Conservation (phyloP, 2,113 vertebrate species). For the Actenoides lindsayi region DNA sequence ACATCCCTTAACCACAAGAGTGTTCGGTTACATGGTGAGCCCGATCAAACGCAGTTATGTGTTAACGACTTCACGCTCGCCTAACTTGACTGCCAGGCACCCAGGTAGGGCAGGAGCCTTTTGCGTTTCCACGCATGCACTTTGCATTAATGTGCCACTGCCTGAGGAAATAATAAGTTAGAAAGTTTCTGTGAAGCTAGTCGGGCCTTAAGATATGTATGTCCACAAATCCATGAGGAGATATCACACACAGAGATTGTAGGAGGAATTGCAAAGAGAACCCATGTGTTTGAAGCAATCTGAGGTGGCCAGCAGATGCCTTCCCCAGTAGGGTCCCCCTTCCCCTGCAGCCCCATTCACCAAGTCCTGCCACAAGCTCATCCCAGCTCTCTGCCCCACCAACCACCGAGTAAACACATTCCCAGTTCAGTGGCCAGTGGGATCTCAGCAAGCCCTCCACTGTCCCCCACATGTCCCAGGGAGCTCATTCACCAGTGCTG, state of each 20-base stretch:
- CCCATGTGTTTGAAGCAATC: accelerated
- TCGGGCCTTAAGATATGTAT: not conserved
- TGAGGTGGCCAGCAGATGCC: accelerated
- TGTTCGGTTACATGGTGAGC: not conserved
- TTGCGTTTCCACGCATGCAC: not conserved
- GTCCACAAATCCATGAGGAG: not conserved
- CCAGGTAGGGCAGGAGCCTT: not conserved
- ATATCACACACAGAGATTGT: accelerated
- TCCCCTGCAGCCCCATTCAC: not conserved
- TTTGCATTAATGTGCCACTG: not conserved
- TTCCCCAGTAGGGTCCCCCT: not conserved
- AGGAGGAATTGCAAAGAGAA: not conserved
- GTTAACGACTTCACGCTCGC: slow-evolving; percentile 1
- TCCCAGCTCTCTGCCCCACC: not conserved
- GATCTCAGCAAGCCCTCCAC: not conserved
- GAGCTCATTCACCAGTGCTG: not conserved
- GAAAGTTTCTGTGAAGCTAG: not conserved
- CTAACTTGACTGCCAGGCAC: not conserved
- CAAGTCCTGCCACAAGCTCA: not conserved
- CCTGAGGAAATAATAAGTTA: not conserved
- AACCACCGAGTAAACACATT: not conserved
- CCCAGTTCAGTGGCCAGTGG: not conserved
- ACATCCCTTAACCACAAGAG: not conserved
- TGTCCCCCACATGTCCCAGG: accelerated
- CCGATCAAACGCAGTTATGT: not conserved